A percentile compares a stretch with the other conserved stretches of the same genome.
These are phyloP conservation scores for Sparidentex hasta DNA, from an alignment of 2,797 vertebrate genomes.

Conservation along the genomic window DNA sequence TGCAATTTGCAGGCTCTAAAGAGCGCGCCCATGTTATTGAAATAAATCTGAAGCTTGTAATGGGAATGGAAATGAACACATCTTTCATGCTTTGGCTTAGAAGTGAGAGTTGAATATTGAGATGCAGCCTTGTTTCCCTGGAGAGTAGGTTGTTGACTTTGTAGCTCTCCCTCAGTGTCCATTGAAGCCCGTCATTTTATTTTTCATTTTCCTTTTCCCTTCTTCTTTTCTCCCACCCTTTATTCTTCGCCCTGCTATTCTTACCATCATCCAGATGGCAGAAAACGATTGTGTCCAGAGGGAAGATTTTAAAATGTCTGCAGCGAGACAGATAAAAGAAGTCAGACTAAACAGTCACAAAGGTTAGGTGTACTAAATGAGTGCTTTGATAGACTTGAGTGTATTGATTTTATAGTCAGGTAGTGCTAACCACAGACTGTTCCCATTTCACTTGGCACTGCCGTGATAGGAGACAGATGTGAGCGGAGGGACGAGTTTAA, in stretches of 20 bases:
- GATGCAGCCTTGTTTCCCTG: slow-evolving; percentile 70
- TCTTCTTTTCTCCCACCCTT: slow-evolving; percentile 2
- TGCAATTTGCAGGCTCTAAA: slow-evolving; percentile 82
- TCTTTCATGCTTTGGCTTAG: slow-evolving; percentile 81
- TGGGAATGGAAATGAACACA: slow-evolving; percentile 84
- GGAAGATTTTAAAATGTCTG: slow-evolving; percentile 64
- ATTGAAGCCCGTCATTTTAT: slow-evolving; percentile 45
- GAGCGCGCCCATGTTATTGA: slow-evolving; percentile 80
- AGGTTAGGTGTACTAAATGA: slow-evolving; percentile 77
- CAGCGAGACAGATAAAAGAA: slow-evolving; percentile 54
- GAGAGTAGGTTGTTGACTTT: slow-evolving; percentile 75
- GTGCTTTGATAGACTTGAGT: slow-evolving; percentile 73
- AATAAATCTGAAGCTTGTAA: slow-evolving; percentile 86
- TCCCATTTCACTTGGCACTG: slow-evolving; percentile 19
- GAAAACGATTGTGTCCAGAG: slow-evolving; percentile 53
- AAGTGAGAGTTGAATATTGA: slow-evolving; percentile 71
- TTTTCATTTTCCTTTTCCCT: slow-evolving; percentile 7
- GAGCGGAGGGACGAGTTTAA: slow-evolving; percentile 15
- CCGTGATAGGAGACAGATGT: slow-evolving; percentile 5
- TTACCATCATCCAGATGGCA: slow-evolving; percentile 44
- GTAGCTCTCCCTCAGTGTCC: slow-evolving; percentile 58
- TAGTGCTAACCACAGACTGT: slow-evolving; percentile 37
- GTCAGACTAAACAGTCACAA: slow-evolving; percentile 59
- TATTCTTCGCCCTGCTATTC: slow-evolving; percentile 15
- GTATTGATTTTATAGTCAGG: slow-evolving; percentile 72